phyloP scores from a whole-genome alignment of 2,888 invertebrate genomes.

The Chloroclystis v-ata region DNA sequence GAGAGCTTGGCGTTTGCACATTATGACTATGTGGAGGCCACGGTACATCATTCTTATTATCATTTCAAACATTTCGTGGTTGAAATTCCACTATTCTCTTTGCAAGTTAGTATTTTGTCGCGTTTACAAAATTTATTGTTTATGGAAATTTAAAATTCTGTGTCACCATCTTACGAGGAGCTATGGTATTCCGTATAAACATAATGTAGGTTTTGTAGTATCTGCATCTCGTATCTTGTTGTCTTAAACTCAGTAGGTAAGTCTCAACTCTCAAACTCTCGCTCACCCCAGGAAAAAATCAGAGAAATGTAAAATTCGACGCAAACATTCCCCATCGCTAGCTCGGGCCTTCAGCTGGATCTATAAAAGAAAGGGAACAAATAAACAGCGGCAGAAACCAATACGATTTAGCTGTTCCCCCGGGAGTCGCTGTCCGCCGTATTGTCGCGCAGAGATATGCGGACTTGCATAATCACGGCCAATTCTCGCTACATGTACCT shows the following conservation, averaged over 20 bases:
- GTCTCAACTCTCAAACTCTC: background rate
- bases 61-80: conserved; percentile 34
- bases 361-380: conserved; percentile 43
- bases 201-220: too few species aligned
- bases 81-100: conserved; percentile 20
- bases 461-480: conserved; percentile 26
- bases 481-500: conserved; percentile 12
- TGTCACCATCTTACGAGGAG: background rate
- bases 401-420: conserved; percentile 65
- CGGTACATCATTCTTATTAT: conserved; percentile 45
- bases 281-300: background rate
- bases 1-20: conserved; percentile 75
- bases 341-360: conserved; percentile 26
- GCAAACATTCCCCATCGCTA: conserved; percentile 25
- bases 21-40: conserved; percentile 65
- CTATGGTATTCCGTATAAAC: too few species aligned
- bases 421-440: conserved; percentile 44
- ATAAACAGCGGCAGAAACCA: conserved; percentile 57
- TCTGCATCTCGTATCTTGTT: too few species aligned
- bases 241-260: background rate
- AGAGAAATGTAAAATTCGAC: conserved; percentile 6
- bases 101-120: conserved; percentile 12
- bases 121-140: conserved; percentile 7
- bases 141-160: background rate
- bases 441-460: conserved; percentile 52